Evolutionary conservation across 2,113 vertebrate genomes (phyloP).

Genomic region (Elephantulus edwardii): DNA sequence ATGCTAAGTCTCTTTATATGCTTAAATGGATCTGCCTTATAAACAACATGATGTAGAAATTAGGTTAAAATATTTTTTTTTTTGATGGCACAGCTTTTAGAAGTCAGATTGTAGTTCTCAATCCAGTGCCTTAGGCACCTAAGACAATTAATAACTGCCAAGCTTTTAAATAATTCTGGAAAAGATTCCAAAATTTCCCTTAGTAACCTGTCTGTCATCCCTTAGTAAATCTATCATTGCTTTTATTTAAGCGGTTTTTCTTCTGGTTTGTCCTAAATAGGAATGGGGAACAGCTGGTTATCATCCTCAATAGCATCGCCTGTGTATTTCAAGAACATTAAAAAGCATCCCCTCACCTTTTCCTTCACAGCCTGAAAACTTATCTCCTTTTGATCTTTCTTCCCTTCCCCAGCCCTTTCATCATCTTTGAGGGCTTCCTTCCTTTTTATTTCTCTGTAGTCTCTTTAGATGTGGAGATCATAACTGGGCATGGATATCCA

Average conservation of each 20-base stretch:
- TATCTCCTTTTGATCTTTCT: conserved; percentile 5
- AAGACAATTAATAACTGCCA: background rate
- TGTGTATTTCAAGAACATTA: conserved; percentile 38
- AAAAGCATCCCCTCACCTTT: conserved; percentile 14
- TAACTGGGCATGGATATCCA: background rate
- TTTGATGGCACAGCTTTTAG: background rate
- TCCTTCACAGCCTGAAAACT: background rate
- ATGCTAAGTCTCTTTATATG: background rate
- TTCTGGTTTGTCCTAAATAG: conserved; percentile 53
- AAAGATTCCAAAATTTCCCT: background rate
- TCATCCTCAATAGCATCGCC: background rate
- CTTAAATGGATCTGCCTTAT: conserved; percentile 14
- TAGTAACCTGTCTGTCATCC: too few relatives aligned
- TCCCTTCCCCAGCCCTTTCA: conserved; percentile 38
- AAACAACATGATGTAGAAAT: background rate
- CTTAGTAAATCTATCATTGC: conserved; percentile 7
- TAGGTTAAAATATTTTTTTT: background rate
- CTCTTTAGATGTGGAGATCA: conserved; percentile 20
- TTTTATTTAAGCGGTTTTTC: conserved; percentile 19
- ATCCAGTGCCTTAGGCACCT: background rate
- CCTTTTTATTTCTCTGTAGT: background rate
- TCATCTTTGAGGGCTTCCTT: conserved; percentile 30
- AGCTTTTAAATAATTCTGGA: conserved; percentile 50
- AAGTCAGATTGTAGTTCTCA: background rate
- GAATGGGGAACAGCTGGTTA: conserved; percentile 43